Evolutionary conservation across 2,797 vertebrate species (phyloP), one percentile per base, ranked within the genome.

Genomic region (Coccyzus lansbergi): DNA sequence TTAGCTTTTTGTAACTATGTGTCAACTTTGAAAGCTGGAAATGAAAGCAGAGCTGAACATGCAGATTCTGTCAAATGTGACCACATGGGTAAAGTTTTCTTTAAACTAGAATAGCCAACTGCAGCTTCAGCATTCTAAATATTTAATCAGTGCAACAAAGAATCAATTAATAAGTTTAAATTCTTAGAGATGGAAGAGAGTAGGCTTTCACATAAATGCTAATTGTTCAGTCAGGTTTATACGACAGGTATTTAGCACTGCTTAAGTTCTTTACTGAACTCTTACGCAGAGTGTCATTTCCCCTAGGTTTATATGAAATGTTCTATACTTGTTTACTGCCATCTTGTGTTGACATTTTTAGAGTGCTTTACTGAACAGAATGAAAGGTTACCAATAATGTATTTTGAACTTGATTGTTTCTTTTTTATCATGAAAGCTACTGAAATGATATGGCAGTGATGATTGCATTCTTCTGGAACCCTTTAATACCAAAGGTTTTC

Each of bases 11-110:
- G 36, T 98, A 98, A 95, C 91, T 98, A 25, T 85, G 93, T 69
- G 95, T 97, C 95, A 98, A 84, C 84, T 97, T 97, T 74, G 95
- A 96, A 82, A 98, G 97, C 98, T 98, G 80, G 62, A 96, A 97
- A 88, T 19, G 42, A 92, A 46, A 96, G 72, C 17, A 92, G 85
- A 95, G 46, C 71, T 49, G 29, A 92, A 95, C 7, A 65, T 49
- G 56, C 74, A 81, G 68, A 71, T 75, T 78, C 58, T 58, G 58
- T 34, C 42, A 86, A 40, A 38, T 26, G 60, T 44, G n/a, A 94
- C 17, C 9, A 64, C 1, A 2, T 15, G 29, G 33, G 8, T 58
- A 25, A 79, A 91, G 16, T 84, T 85, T 87, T 80, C 76, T 75
- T 76, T 83, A 78, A 86, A 59, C 49, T 51, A 84, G 44, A 86